A percentile compares a stretch with the other conserved stretches of the same genome.
These are phyloP conservation scores for Lepidostoma basale DNA, from an alignment of 1,140 invertebrate genomes.

Conservation along the genomic window DNA sequence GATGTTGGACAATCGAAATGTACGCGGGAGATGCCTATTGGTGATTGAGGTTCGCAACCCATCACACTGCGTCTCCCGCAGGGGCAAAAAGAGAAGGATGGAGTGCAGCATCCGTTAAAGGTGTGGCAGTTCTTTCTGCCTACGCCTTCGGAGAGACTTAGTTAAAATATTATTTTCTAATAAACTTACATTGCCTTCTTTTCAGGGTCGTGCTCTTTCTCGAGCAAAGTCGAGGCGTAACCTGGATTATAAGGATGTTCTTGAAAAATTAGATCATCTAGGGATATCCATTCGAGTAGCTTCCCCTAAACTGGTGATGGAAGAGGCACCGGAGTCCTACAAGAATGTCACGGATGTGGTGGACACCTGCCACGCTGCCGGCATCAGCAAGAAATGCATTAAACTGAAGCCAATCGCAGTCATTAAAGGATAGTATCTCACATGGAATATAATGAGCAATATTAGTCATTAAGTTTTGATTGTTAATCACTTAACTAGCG, in stretches of 20 bases:
- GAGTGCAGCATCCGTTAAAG: neutral
- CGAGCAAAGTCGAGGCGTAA: slow-evolving; percentile 96
- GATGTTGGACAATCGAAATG: no score
- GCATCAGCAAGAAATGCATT: slow-evolving; percentile 97
- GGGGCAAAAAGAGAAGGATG: no score
- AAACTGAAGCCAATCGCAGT: slow-evolving; percentile 98
- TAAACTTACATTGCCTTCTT: neutral
- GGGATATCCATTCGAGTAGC: slow-evolving; percentile 99
- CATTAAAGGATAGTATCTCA: slow-evolving; percentile 83
- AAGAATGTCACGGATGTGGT: slow-evolving; percentile 99
- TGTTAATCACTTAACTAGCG: no score
- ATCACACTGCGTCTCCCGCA: no score
- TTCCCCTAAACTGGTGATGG: slow-evolving; percentile 99
- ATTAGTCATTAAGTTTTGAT: no score
- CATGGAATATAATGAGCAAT: no score
- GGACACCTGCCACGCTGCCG: slow-evolving; percentile 95
- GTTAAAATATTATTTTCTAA: no score
- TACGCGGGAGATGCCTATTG: no score
- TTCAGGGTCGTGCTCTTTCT: slow-evolving; percentile 92
- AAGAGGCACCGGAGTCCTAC: slow-evolving; percentile 99
- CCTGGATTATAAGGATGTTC: slow-evolving; percentile 90
- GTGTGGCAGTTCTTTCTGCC: no score
- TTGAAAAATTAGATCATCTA: slow-evolving; percentile 83
- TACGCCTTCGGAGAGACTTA: no score
- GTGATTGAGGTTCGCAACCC: no score